These are phyloP conservation scores for Metacarcinus magister DNA, from an alignment of 2,888 invertebrate species.

Conservation along the genomic window DNA sequence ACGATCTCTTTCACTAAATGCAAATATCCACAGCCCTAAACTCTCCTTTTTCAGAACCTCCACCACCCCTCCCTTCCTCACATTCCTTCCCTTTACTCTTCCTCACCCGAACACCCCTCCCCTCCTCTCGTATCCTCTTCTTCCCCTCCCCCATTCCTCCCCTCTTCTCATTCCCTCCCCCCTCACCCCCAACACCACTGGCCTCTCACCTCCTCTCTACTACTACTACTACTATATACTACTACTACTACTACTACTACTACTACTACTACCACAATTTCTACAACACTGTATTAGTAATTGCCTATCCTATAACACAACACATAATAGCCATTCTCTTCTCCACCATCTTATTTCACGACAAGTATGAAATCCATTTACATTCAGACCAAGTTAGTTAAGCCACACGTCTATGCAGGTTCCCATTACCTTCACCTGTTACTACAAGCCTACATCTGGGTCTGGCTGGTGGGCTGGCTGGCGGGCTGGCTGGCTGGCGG, in stretches of 20 bases:
- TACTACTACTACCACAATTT: not conserved
- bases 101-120: not conserved
- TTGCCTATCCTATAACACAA: not conserved
- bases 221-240: not conserved
- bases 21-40: not conserved
- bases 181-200: not conserved
- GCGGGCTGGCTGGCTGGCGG: no score
- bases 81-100: not conserved
- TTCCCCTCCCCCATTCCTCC: not conserved
- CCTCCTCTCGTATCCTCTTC: not conserved
- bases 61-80: not conserved
- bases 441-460: not conserved
- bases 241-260: not conserved
- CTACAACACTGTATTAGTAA: not conserved
- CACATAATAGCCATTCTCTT: not conserved
- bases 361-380: not conserved
- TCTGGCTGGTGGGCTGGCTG: no score
- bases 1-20: not conserved
- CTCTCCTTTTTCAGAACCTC: not conserved
- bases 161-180: not conserved
- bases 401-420: not conserved
- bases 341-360: not conserved
- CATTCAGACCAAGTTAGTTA: not conserved
- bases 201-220: conserved; percentile 1
- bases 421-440: not conserved